Percentiles rank a stretch among this genome's conserved stretches.
phyloP scores from a whole-genome alignment of 2,888 invertebrate genomes.

The Thereva nobilitata region DNA sequence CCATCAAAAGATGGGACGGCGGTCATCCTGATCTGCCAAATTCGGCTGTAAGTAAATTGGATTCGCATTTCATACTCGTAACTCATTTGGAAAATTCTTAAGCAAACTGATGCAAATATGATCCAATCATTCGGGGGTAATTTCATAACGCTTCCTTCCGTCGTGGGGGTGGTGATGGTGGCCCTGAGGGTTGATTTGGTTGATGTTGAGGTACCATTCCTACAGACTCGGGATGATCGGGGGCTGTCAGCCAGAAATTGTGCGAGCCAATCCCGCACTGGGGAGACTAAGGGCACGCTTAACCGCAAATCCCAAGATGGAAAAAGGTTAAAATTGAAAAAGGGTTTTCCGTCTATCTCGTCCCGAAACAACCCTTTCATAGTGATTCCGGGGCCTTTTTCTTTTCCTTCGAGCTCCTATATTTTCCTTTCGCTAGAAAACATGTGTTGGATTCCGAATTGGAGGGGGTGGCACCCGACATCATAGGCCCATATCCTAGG shows the following conservation, averaged over 20 bases:
- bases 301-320: constrained; percentile 23
- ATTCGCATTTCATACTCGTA: constrained; percentile 20
- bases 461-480: neutral
- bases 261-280: neutral
- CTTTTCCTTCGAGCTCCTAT: constrained; percentile 3
- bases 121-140: constrained; percentile 35
- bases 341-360: constrained; percentile 14
- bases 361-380: constrained; percentile 15
- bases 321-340: constrained; percentile 24
- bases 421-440: constrained; percentile 10
- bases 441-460: constrained; percentile 9
- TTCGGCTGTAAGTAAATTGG: constrained; percentile 23
- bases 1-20: constrained; percentile 8
- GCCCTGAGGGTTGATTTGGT: neutral
- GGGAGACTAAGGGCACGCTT: constrained; percentile 13
- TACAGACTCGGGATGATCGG: neutral
- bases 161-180: constrained; percentile 12
- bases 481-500: too few species aligned
- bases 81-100: constrained; percentile 36
- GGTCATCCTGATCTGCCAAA: neutral
- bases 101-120: constrained; percentile 34
- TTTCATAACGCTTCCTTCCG: constrained; percentile 23
- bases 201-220: neutral
- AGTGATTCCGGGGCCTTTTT: constrained; percentile 17
- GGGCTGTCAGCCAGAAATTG: neutral